Evolutionary conservation across 2,888 invertebrate genomes (phyloP).

Genomic region (Parelbella ahira): DNA sequence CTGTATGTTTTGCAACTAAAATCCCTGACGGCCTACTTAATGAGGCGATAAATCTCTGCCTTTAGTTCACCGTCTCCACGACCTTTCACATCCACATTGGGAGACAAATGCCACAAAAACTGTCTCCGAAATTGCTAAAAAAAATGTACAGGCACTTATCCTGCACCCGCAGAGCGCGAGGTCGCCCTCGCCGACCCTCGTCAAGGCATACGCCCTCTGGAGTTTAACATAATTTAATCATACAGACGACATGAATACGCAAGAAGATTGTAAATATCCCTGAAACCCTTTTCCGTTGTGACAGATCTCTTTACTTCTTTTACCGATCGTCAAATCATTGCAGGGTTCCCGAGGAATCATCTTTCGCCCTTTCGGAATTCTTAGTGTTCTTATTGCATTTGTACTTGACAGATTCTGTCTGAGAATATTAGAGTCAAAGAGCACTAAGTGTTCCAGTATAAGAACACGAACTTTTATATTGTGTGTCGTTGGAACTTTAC

Average conservation of each 20-base stretch:
- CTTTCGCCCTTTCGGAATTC: too few species aligned
- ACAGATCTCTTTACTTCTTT: conserved; percentile 8
- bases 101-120: conserved; percentile 18
- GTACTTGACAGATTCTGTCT: too few species aligned
- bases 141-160: conserved; percentile 30
- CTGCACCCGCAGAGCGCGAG: conserved; percentile 29
- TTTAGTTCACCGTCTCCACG: conserved; percentile 7
- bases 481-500: too few species aligned
- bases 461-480: too few species aligned
- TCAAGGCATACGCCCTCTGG: conserved; percentile 38
- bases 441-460: too few species aligned
- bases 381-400: too few species aligned
- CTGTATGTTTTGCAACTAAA: too few species aligned
- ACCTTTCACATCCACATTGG: conserved; percentile 19
- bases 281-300: conserved; percentile 7
- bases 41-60: conserved; percentile 12
- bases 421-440: too few species aligned
- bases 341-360: too few species aligned
- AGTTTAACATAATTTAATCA: conserved; percentile 37
- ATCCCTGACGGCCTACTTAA: conserved; percentile 5
- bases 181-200: conserved; percentile 36
- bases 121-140: conserved; percentile 12
- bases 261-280: conserved; percentile 33
- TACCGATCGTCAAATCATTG: too few species aligned
- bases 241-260: conserved; percentile 32